A percentile compares a stretch with the other conserved stretches of the same genome.
These are phyloP conservation scores for Anagyrus pseudococci DNA, from an alignment of 2,888 invertebrate species.

Conservation along the genomic window DNA sequence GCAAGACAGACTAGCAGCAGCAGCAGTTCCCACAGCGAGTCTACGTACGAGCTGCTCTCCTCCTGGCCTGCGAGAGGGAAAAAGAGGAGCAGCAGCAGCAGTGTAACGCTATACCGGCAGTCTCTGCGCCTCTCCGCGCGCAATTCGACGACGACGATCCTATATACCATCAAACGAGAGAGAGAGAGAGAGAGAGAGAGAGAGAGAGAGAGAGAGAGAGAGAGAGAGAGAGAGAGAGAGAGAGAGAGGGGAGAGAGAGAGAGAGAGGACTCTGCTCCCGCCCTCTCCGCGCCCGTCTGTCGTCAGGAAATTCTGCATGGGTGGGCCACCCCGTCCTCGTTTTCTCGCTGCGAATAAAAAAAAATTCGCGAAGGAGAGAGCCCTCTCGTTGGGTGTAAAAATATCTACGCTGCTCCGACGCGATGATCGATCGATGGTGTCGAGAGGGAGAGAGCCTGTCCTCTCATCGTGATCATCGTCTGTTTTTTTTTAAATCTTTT, in stretches of 20 bases:
- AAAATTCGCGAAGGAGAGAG: no score
- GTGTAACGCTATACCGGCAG: slow-evolving; percentile 35
- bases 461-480: no score
- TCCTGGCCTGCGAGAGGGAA: slow-evolving; percentile 14
- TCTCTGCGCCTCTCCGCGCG: not conserved
- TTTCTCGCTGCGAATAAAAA: not conserved
- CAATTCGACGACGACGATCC: slow-evolving; percentile 6
- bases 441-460: no score
- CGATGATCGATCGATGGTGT: not conserved
- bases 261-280: not conserved
- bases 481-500: no score
- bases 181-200: not conserved
- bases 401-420: not conserved
- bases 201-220: not conserved
- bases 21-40: slow-evolving; percentile 28
- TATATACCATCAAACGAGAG: not conserved
- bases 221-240: not conserved
- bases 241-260: not conserved
- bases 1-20: not conserved
- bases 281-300: not conserved
- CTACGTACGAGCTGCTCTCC: not conserved
- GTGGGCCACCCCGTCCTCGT: slow-evolving; percentile 42
- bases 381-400: no score
- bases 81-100: slow-evolving; percentile 15
- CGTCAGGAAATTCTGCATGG: slow-evolving; percentile 47